Base-by-base conservation (phyloP, 2,113 vertebrate genomes). In the Triplophysa rosa region DNA sequence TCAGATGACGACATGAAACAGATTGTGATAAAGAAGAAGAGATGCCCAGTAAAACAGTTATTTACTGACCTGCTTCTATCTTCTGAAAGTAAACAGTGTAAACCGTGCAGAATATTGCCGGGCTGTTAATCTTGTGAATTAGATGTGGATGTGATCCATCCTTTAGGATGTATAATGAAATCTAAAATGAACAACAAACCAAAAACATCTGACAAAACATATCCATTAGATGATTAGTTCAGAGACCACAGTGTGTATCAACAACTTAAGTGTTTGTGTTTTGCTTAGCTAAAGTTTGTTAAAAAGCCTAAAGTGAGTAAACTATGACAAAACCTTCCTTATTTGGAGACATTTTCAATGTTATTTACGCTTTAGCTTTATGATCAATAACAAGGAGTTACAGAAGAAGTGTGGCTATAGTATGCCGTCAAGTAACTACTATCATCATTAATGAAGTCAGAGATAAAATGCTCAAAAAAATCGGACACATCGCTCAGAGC, bases 1-100 rank as follows among this genome's bases (percentile, higher is more conserved):
- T 84, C 83, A 84, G 75, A 59, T 37, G 4, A 26, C 71, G 68
- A 78, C 79, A 78, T 52, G n/a, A 81, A 69, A 59, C 76, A 81
- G 76, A 78, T 58, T 40, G 79, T n/a, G 17, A 37, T 9, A 42
- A 62, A 47, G 54, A 67, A 16, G n/a, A 47, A 54, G 11, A 7
- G 52, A n/a, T 17, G 21, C 7, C 8, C 54, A 26, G 45, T 33
- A n/a, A 47, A 65, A 42, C 19, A 42, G 52, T 59, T 59, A 59
- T n/a, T 59, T 71, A 49, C 10, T n/a, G 49, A 71, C 29, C n/a
- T 21, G 42, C 37, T 58, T 71, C 19, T 40, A n/a, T n/a, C 17
- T n/a, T 58, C 14, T 58, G 54, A 58, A n/a, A 21, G 54, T 54
- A 26, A 71, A 56, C 26, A 71, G 49, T 21, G 29, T 33, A 33